A percentile compares a stretch with the other conserved stretches of the same genome.
phyloP scores from a whole-genome alignment of 1,140 invertebrate genomes.

The Argopecten irradians region DNA sequence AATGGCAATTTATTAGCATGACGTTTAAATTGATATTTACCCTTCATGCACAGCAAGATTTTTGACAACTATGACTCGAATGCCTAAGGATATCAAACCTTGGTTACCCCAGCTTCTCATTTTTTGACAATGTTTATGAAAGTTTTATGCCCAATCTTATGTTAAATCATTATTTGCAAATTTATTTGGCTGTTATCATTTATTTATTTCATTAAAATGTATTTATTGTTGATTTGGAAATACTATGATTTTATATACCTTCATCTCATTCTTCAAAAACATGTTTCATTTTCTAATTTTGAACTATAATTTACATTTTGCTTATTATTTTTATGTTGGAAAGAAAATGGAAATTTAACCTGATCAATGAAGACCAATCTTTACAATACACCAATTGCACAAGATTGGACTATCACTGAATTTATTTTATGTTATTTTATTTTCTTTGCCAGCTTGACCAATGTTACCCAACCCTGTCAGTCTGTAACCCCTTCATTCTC shows the following conservation, averaged over 20 bases:
- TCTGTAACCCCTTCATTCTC: neutral
- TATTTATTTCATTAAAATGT: too few relatives aligned
- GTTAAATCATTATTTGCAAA: neutral
- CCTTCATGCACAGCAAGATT: neutral
- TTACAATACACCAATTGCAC: neutral
- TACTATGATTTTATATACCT: neutral
- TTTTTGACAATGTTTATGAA: neutral
- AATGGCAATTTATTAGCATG: conserved; percentile 1
- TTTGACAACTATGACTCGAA: neutral
- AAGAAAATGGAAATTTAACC: neutral
- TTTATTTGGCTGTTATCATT: neutral
- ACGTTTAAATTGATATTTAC: neutral
- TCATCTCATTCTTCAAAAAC: neutral
- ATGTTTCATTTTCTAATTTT: neutral
- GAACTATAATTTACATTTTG: neutral
- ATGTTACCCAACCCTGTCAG: neutral
- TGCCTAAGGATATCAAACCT: neutral
- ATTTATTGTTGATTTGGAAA: neutral
- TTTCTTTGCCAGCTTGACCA: neutral
- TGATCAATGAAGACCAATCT: neutral
- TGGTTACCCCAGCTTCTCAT: neutral
- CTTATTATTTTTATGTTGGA: neutral
- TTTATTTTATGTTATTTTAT: neutral
- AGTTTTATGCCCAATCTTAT: conserved; percentile 3
- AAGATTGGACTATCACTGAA: neutral